Conservation (phyloP, 64 coral and sea anemone species). For the Pocillopora damicornis region DNA sequence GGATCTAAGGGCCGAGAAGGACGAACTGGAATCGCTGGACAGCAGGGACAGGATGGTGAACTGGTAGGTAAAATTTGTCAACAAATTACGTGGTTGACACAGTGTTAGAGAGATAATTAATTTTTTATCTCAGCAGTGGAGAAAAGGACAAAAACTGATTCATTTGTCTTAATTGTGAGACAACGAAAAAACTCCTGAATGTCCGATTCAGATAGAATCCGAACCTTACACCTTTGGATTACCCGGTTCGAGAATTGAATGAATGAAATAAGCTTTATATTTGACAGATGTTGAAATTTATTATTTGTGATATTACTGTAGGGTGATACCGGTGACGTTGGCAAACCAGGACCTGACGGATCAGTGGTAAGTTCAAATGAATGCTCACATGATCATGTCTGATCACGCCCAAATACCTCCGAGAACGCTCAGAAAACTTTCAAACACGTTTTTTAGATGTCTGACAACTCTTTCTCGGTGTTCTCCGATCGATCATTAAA, state of each 20-base stretch:
- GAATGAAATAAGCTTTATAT: no score
- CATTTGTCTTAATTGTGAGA: no score
- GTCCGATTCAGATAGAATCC: no score
- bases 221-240: no score
- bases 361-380: not conserved
- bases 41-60: slow-evolving; percentile 16
- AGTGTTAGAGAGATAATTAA: not conserved
- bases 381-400: not conserved
- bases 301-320: not conserved
- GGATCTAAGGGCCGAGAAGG: not conserved
- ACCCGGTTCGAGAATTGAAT: no score
- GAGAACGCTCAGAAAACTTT: not conserved
- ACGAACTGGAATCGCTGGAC: not conserved
- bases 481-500: no score
- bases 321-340: not conserved
- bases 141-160: no score
- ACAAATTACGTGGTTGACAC: not conserved
- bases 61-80: not conserved
- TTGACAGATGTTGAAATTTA: no score
- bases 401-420: not conserved
- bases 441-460: not conserved
- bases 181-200: no score
- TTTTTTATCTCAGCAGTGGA: no score
- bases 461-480: no score
- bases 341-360: slow-evolving; percentile 10